Percentiles rank a stretch among this genome's conserved stretches.
Conservation (phyloP, 2,888 invertebrate genomes). For the Pyrochroa serraticornis region DNA sequence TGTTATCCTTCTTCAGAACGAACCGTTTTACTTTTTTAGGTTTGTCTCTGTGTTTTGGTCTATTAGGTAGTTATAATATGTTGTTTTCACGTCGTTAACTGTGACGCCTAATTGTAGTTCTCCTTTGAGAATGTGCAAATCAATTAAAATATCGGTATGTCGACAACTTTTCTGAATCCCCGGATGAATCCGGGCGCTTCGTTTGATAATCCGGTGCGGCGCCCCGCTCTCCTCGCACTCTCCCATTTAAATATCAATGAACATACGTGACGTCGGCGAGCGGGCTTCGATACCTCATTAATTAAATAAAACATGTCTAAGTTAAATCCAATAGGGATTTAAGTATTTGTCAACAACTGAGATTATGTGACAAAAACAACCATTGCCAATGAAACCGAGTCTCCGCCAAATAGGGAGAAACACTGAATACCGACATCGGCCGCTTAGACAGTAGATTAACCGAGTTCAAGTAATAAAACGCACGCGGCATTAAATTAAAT, state of each 20-base stretch:
- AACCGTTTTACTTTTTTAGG: too few species aligned
- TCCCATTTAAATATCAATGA: constrained; percentile 50
- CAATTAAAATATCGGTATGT: not conserved
- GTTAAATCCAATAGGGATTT: constrained; percentile 52
- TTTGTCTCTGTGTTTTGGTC: too few species aligned
- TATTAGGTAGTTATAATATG: too few species aligned
- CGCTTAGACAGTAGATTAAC: constrained; percentile 42
- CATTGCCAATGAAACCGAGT: constrained; percentile 49
- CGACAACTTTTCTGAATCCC: not conserved
- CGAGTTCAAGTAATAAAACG: constrained; percentile 44
- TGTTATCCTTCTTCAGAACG: too few species aligned
- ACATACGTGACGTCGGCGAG: constrained; percentile 44
- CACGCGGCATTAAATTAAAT: constrained; percentile 43
- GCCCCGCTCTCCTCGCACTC: not conserved
- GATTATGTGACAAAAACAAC: constrained; percentile 55
- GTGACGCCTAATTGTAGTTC: constrained; percentile 1
- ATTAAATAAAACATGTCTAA: constrained; percentile 54
- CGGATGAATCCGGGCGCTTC: constrained; percentile 11
- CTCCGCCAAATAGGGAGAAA: constrained; percentile 51
- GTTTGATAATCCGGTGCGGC: constrained; percentile 14
- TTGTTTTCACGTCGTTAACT: too few species aligned
- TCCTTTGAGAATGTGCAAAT: not conserved
- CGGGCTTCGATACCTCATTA: constrained; percentile 51
- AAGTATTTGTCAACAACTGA: constrained; percentile 55
- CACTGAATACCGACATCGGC: constrained; percentile 50